Conservation (phyloP, 2,113 vertebrate genomes). For the Bolborhynchus lineola region DNA sequence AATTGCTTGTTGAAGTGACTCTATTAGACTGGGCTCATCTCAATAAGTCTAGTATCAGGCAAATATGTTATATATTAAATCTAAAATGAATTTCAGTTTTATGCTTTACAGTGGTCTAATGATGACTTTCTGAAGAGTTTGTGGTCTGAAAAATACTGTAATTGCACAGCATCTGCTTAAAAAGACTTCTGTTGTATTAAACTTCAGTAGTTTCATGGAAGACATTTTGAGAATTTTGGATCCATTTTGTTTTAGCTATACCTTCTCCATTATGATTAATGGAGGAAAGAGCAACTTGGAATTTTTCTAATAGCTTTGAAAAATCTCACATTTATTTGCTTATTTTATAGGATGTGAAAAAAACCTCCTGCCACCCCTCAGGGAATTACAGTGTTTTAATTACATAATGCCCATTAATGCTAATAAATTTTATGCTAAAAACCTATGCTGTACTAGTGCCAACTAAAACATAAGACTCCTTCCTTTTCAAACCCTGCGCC, state of each 20-base stretch:
- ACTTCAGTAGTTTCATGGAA: not conserved
- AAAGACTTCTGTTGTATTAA: not conserved
- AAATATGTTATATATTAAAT: not conserved
- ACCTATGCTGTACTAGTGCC: not conserved
- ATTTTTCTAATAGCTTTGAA: not conserved
- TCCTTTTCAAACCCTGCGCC: not conserved
- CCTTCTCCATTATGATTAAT: not conserved
- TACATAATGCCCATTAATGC: slow-evolving; percentile 1
- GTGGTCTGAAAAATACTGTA: not conserved
- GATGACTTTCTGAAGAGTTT: not conserved
- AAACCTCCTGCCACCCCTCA: not conserved
- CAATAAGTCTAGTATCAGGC: not conserved
- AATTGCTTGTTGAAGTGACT: not conserved
- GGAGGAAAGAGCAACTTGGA: not conserved
- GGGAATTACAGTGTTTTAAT: slow-evolving; percentile 32
- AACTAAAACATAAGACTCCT: not conserved
- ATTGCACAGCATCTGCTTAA: not conserved
- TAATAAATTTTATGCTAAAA: slow-evolving; percentile 37
- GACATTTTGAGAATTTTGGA: not conserved
- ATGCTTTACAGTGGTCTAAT: not conserved
- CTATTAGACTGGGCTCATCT: not conserved
- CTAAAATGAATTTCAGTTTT: not conserved
- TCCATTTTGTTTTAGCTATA: not conserved
- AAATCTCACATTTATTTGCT: not conserved
- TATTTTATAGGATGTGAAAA: not conserved